Evolutionary conservation across 2,888 invertebrate species (phyloP), one percentile per base, ranked within the genome.

Genomic region (Drosophila mimetica): DNA sequence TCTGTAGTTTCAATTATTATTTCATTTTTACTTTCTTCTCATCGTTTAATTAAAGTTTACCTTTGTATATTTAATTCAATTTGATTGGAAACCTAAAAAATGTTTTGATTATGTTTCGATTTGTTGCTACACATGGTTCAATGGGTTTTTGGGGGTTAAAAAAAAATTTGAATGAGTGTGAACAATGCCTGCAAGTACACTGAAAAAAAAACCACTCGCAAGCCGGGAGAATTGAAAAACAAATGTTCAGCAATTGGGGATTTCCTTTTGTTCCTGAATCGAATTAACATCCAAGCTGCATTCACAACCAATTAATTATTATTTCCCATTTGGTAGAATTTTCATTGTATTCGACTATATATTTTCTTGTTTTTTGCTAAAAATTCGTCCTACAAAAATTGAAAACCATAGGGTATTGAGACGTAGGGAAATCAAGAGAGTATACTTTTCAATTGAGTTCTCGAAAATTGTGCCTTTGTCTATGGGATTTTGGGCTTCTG

Each of bases 281-380:
- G 55, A 76, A 86, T 51, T 67, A 79, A 79, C 75, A 71, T 83
- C 50, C 77, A 76, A 83, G 75, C 86, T 84, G 88, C 86, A 71
- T 88, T 85, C 84, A 85, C 84, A 85, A 85, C 84, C 84, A 85
- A 85, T 85, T 84, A 74, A 80, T 88, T 82, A 82, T 79, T 83
- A 84, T 67, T 70, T 46, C 39, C 44, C 59, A 46, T 65, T 44
- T 50, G 50, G 58, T 74, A 52, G 53, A 74, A 67, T 76, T 74
- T 70, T 58, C 39, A 63, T 57, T 51, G 36, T 20, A 20, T 48
- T 41, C 44, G 36, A 30, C 52, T 65, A 46, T 54, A 63, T 63
- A 48, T 42, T 28, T 25, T 30, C 41, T 37, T n/a, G n/a, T 30
- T 46, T 28, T 59, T 60, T 34, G 32, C 64, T 65, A 69, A 67